Percentiles rank a stretch among this genome's conserved stretches.
Evolutionary conservation across 2,797 vertebrate species (phyloP).

Genomic region (Platalea minor): DNA sequence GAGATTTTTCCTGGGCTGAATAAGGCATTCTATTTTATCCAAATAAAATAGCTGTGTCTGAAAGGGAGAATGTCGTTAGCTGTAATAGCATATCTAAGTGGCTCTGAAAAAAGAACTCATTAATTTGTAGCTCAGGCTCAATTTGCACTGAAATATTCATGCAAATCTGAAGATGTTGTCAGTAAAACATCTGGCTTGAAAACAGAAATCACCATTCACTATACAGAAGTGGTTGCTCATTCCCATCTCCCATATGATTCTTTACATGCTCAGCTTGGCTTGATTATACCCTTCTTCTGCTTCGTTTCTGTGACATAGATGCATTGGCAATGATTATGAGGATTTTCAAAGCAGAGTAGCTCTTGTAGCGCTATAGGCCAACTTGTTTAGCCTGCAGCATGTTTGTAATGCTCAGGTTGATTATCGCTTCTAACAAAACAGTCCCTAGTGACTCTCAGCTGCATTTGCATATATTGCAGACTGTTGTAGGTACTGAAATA

Average conservation of each 20-base stretch:
- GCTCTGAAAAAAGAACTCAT: not conserved
- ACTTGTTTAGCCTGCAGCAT: slow-evolving; percentile 54
- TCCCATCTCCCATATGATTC: slow-evolving; percentile 5
- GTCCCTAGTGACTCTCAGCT: not conserved
- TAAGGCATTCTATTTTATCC: not conserved
- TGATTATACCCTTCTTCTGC: not conserved
- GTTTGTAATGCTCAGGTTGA: slow-evolving; percentile 40
- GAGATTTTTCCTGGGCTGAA: not conserved
- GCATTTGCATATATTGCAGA: slow-evolving; percentile 37
- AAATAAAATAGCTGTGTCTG: not conserved
- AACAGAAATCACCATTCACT: not conserved
- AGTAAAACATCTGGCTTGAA: slow-evolving; percentile 46
- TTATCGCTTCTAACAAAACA: slow-evolving; percentile 43
- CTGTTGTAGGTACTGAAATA: not conserved
- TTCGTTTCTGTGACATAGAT: not conserved
- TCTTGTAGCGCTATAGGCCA: slow-evolving; percentile 27
- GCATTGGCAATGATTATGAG: not conserved
- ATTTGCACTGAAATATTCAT: slow-evolving; percentile 42
- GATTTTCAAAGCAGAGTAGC: slow-evolving; percentile 35
- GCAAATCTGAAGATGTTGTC: slow-evolving; percentile 28
- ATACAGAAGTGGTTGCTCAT: not conserved
- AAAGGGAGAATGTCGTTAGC: not conserved
- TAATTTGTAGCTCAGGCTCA: not conserved
- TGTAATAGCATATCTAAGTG: slow-evolving; percentile 13
- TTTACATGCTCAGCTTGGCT: slow-evolving; percentile 8